phyloP scores from a whole-genome alignment of 2,113 vertebrate genomes.

The Sylvilagus bachmani region DNA sequence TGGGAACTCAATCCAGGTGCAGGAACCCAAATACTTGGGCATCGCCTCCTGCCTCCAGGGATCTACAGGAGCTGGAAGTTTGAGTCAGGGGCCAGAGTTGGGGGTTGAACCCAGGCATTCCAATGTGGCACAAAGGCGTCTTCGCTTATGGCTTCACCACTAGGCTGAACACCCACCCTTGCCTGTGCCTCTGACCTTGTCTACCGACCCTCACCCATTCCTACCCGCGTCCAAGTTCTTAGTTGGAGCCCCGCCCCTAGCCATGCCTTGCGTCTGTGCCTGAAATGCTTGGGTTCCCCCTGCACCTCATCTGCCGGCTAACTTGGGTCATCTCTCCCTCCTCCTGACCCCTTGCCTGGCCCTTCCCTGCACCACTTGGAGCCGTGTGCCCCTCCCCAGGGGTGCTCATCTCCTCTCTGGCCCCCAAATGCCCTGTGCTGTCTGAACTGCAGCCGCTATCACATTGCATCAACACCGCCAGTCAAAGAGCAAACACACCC shows the following conservation, averaged over 20 bases:
- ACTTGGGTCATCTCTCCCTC: background rate
- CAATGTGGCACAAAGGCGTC: too few relatives aligned
- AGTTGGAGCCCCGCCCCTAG: background rate
- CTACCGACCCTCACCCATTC: background rate
- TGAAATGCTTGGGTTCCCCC: background rate
- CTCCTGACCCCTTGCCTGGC: background rate
- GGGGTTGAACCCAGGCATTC: too few relatives aligned
- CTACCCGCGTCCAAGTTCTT: background rate
- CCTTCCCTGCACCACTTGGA: background rate
- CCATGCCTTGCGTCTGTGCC: background rate
- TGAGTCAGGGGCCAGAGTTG: too few relatives aligned
- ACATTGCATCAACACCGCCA: background rate
- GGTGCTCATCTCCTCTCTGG: background rate
- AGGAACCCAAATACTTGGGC: too few relatives aligned
- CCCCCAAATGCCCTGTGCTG: background rate
- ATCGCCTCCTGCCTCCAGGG: too few relatives aligned
- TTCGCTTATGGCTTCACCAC: too few relatives aligned
- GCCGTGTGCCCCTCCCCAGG: background rate
- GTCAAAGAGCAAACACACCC: background rate
- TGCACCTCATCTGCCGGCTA: background rate
- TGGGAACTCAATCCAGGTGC: too few relatives aligned
- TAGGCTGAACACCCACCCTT: too few relatives aligned
- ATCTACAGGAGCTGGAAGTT: too few relatives aligned
- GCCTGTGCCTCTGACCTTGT: background rate
- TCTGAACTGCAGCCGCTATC: background rate